phyloP scores from a whole-genome alignment of 1,140 invertebrate genomes.

The Parapsyche elsis region DNA sequence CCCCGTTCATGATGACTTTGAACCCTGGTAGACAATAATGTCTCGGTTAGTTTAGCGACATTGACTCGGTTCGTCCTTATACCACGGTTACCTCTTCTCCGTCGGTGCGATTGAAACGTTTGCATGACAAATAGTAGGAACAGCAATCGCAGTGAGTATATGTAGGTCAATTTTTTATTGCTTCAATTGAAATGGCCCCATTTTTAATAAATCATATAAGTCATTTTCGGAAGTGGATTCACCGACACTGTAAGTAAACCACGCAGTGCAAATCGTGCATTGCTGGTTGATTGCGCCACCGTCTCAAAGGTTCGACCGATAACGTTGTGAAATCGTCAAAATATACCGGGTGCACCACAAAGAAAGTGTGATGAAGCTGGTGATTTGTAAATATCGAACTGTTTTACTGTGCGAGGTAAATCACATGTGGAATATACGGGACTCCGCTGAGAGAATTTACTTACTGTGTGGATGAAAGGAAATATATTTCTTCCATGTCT shows the following conservation, averaged over 20 bases:
- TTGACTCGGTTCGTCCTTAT: not conserved
- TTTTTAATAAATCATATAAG: conserved; percentile 17
- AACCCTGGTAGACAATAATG: not conserved
- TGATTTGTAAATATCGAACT: not conserved
- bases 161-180: conserved; percentile 32
- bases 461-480: no score
- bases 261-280: not conserved
- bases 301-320: not conserved
- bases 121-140: not conserved
- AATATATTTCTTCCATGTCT: no score
- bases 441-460: no score
- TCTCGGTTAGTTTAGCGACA: not conserved
- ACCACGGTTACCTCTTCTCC: not conserved
- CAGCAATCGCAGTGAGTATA: not conserved
- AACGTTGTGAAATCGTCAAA: not conserved
- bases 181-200: conserved; percentile 38
- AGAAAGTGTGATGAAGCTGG: not conserved
- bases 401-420: conserved; percentile 17
- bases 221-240: conserved; percentile 9
- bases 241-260: not conserved
- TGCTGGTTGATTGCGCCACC: not conserved
- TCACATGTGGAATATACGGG: not conserved
- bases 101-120: not conserved
- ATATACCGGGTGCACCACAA: not conserved
- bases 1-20: conserved; percentile 2